Conservation (phyloP, 2,797 vertebrate species). For the Scolopax rusticola region DNA sequence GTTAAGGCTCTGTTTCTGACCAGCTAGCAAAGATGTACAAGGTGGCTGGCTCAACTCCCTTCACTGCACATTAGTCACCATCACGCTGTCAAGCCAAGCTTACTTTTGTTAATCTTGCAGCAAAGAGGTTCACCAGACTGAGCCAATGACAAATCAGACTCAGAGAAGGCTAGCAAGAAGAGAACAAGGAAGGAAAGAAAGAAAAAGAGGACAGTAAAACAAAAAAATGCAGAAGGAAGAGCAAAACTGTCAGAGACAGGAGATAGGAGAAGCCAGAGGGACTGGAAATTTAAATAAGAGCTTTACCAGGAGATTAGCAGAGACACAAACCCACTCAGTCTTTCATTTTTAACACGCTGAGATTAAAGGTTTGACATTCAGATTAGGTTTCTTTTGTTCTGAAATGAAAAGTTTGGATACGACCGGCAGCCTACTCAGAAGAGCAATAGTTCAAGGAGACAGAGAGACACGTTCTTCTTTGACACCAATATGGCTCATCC, state of each 20-base stretch:
- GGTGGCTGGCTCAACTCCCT: constrained; percentile 11
- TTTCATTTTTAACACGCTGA: not conserved
- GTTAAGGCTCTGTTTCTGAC: constrained; percentile 70
- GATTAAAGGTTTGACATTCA: not conserved
- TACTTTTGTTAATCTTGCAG: not conserved
- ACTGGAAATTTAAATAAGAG: not conserved
- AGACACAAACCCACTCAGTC: not conserved
- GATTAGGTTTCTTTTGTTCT: not conserved
- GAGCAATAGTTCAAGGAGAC: not conserved
- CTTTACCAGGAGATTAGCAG: not conserved
- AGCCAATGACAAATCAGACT: not conserved
- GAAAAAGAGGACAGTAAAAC: not conserved
- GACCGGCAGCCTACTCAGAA: not conserved
- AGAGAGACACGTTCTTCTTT: not conserved
- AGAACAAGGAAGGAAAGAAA: not conserved
- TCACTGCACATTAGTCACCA: not conserved
- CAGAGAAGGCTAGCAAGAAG: not conserved
- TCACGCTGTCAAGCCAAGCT: not conserved
- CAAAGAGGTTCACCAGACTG: not conserved
- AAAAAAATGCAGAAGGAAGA: not conserved
- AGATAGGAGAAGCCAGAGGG: not conserved
- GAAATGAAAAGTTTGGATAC: not conserved
- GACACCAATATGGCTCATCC: rapidly evolving
- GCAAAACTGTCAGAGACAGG: not conserved
- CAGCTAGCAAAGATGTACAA: constrained; percentile 1